Evolutionary conservation across 2,888 invertebrate genomes (phyloP).

Genomic region (Trichogramma evanescens): DNA sequence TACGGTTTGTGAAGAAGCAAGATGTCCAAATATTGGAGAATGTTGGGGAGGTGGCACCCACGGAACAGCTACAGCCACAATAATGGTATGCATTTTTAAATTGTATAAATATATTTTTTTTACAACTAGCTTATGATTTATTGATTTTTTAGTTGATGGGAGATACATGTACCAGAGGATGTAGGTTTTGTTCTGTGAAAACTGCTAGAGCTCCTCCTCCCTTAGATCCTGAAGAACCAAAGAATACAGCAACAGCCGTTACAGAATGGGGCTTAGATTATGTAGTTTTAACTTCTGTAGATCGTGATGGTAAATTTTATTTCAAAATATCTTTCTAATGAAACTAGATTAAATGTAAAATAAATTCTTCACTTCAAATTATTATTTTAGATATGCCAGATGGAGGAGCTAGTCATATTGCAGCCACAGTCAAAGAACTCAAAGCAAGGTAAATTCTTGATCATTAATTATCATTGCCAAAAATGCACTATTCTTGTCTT

Average conservation of each 20-base stretch:
- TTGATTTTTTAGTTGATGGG: conserved; percentile 71
- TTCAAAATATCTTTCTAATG: conserved; percentile 3
- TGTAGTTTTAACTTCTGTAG: conserved; percentile 95
- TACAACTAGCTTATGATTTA: neutral
- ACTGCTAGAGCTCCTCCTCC: conserved; percentile 86
- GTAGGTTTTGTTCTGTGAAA: conserved; percentile 97
- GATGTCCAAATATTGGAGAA: conserved; percentile 97
- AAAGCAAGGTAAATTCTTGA: conserved; percentile 34
- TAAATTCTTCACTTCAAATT: conserved; percentile 22
- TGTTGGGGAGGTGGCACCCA: conserved; percentile 96
- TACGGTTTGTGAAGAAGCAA: conserved; percentile 95
- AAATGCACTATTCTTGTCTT: too few species aligned
- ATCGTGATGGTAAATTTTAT: conserved; percentile 74
- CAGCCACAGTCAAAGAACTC: conserved; percentile 60
- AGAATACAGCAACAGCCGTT: conserved; percentile 87
- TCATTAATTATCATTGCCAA: neutral
- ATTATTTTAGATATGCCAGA: conserved; percentile 73
- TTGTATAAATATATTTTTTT: neutral
- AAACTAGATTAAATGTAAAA: conserved; percentile 7
- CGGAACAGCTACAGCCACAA: conserved; percentile 96
- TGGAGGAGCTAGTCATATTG: conserved; percentile 90
- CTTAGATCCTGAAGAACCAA: conserved; percentile 82
- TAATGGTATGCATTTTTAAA: conserved; percentile 67
- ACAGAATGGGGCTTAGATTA: conserved; percentile 94
- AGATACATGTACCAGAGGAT: conserved; percentile 98